These are phyloP conservation scores for Tromatobia lineatoria DNA, from an alignment of 2,888 invertebrate genomes.

Conservation along the genomic window DNA sequence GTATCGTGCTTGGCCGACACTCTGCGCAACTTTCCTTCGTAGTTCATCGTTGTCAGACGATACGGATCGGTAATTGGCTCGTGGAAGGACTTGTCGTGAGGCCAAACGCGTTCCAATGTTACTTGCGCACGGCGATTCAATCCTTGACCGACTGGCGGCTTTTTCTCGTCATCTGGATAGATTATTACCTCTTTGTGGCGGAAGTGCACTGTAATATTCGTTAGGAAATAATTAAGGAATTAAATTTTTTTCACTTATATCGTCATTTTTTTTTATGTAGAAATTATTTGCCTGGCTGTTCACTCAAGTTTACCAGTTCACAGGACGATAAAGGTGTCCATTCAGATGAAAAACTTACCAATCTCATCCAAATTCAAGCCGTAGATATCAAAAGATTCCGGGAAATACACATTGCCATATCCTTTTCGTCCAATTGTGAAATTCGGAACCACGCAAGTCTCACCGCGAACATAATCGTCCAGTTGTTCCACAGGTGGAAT, in stretches of 20 bases:
- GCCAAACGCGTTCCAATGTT: conserved; percentile 98
- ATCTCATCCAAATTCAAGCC: conserved; percentile 95
- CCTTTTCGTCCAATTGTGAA: conserved; percentile 95
- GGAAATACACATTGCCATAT: conserved; percentile 96
- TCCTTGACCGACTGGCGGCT: conserved; percentile 95
- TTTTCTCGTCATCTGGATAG: conserved; percentile 95
- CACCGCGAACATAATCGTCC: conserved; percentile 89
- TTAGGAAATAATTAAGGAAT: conserved; percentile 25
- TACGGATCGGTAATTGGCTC: conserved; percentile 93
- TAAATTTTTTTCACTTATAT: neutral
- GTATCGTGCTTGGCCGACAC: conserved; percentile 95
- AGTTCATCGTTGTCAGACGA: conserved; percentile 93
- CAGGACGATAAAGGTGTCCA: neutral
- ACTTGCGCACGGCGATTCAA: conserved; percentile 96
- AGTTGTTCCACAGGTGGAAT: conserved; percentile 95
- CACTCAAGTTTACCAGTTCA: too few relatives aligned
- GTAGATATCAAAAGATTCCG: conserved; percentile 93
- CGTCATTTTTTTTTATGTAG: neutral
- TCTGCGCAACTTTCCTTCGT: conserved; percentile 93
- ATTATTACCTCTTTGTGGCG: conserved; percentile 97
- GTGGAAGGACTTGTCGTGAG: conserved; percentile 93
- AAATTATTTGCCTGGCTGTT: too few relatives aligned
- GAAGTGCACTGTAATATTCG: conserved; percentile 90
- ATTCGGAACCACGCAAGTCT: conserved; percentile 93
- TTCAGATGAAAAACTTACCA: conserved; percentile 86